These are phyloP conservation scores for Helicorthomorpha holstii DNA, from an alignment of 1,140 invertebrate species.

Conservation along the genomic window DNA sequence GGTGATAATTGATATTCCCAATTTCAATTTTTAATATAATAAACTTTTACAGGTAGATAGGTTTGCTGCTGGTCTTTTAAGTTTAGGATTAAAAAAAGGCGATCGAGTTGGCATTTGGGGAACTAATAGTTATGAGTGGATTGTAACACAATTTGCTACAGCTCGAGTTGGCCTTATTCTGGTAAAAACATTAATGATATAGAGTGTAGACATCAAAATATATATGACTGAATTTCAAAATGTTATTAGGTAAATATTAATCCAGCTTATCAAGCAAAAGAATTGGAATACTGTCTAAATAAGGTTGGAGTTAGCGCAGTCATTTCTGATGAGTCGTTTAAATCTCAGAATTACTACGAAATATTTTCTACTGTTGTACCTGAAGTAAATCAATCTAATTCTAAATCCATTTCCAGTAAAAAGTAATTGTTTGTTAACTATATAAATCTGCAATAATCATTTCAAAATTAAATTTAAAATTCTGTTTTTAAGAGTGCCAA, in stretches of 20 bases:
- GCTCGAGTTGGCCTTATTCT: conserved; percentile 62
- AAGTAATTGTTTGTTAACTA: conserved; percentile 10
- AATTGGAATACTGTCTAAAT: conserved; percentile 60
- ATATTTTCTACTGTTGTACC: conserved; percentile 35
- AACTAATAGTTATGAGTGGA: conserved; percentile 71
- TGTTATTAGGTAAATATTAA: conserved; percentile 55
- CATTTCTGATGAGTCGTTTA: conserved; percentile 44
- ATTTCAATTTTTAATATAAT: conserved; percentile 6
- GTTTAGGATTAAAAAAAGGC: conserved; percentile 54
- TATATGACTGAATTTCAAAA: not conserved
- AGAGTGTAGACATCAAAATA: not conserved
- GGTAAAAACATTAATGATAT: conserved; percentile 26
- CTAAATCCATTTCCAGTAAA: conserved; percentile 15
- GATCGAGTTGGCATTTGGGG: conserved; percentile 78
- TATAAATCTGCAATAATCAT: not conserved
- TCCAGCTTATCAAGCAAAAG: conserved; percentile 54
- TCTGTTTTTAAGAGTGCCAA: conserved; percentile 17
- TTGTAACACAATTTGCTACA: conserved; percentile 54
- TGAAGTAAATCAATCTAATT: conserved; percentile 19
- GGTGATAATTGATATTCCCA: not conserved
- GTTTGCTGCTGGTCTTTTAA: conserved; percentile 61
- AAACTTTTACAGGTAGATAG: conserved; percentile 61
- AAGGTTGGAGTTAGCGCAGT: conserved; percentile 58
- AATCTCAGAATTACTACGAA: conserved; percentile 50
- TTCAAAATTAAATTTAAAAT: not conserved